Evolutionary conservation across 2,888 invertebrate genomes (phyloP).

Genomic region (Peribatodes rhomboidaria): DNA sequence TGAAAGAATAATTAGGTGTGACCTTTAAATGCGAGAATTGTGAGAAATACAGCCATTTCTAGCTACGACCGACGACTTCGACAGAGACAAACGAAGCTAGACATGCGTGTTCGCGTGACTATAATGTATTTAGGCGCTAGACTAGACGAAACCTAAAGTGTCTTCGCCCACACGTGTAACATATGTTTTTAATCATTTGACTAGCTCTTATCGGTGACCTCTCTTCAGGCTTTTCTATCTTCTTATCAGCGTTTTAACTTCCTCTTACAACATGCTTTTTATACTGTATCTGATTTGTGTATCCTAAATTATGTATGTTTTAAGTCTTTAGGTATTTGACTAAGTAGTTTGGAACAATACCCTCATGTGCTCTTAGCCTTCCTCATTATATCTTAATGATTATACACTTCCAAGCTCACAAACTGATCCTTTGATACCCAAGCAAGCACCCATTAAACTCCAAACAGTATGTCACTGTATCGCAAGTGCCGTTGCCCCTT

Average conservation of each 20-base stretch:
- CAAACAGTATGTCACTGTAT: conserved; percentile 11
- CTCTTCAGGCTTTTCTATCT: too few species aligned
- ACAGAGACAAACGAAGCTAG: conserved; percentile 12
- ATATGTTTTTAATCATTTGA: too few species aligned
- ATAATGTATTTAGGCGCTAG: conserved; percentile 2
- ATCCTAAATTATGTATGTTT: too few species aligned
- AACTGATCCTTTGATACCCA: background rate
- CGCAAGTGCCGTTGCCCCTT: conserved; percentile 21
- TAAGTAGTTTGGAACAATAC: too few species aligned
- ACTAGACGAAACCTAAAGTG: background rate
- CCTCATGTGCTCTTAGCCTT: too few species aligned
- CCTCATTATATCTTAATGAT: background rate
- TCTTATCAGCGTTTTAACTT: too few species aligned
- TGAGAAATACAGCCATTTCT: conserved; percentile 4
- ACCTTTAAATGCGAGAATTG: conserved; percentile 14
- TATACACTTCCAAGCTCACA: background rate
- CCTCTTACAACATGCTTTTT: too few species aligned
- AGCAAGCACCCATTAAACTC: background rate
- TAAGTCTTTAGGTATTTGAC: too few species aligned
- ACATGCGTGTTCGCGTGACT: conserved; percentile 4
- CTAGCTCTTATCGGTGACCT: too few species aligned
- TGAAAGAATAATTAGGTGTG: conserved; percentile 22
- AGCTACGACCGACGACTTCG: too few species aligned
- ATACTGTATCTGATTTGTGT: too few species aligned
- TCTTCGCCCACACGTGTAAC: background rate